A percentile compares a stretch with the other conserved stretches of the same genome.
phyloP scores from a whole-genome alignment of 2,113 vertebrate genomes.

The Craseonycteris thonglongyai region DNA sequence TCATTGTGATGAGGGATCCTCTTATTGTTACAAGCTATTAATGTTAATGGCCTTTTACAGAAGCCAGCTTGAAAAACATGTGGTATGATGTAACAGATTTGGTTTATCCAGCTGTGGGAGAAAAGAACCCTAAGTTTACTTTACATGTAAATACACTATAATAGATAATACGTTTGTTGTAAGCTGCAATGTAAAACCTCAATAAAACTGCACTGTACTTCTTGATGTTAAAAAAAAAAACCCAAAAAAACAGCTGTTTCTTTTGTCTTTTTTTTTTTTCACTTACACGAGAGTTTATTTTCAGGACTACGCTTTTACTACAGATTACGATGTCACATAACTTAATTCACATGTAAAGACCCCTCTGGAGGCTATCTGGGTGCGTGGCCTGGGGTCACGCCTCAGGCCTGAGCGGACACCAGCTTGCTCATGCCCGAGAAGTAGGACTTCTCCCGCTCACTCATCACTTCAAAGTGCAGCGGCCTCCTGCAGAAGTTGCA shows the following conservation, averaged over 20 bases:
- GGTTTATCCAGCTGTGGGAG: conserved; percentile 13
- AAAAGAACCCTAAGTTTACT: conserved; percentile 23
- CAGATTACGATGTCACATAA: conserved; percentile 73
- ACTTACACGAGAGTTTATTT: conserved; percentile 75
- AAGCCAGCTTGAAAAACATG: conserved; percentile 30
- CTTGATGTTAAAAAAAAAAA: conserved; percentile 69
- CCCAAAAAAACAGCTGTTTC: background rate
- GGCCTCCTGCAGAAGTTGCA: conserved; percentile 95
- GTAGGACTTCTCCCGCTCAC: conserved; percentile 92
- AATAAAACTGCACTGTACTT: conserved; percentile 57
- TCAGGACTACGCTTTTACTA: conserved; percentile 62
- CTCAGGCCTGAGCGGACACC: conserved; percentile 89
- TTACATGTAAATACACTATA: conserved; percentile 49
- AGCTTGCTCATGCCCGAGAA: conserved; percentile 94
- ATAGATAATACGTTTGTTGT: conserved; percentile 50
- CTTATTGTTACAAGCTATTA: conserved; percentile 39
- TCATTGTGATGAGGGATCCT: background rate
- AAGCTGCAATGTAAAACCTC: conserved; percentile 54
- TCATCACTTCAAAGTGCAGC: conserved; percentile 96
- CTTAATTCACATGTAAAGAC: conserved; percentile 74
- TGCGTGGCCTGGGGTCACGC: background rate
- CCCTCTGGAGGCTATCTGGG: conserved; percentile 9
- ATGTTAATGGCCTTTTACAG: conserved; percentile 30
- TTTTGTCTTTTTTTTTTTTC: no score
- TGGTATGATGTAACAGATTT: background rate